These are phyloP conservation scores for Psilopsiagon aurifrons DNA, from an alignment of 2,113 vertebrate species.

Conservation along the genomic window DNA sequence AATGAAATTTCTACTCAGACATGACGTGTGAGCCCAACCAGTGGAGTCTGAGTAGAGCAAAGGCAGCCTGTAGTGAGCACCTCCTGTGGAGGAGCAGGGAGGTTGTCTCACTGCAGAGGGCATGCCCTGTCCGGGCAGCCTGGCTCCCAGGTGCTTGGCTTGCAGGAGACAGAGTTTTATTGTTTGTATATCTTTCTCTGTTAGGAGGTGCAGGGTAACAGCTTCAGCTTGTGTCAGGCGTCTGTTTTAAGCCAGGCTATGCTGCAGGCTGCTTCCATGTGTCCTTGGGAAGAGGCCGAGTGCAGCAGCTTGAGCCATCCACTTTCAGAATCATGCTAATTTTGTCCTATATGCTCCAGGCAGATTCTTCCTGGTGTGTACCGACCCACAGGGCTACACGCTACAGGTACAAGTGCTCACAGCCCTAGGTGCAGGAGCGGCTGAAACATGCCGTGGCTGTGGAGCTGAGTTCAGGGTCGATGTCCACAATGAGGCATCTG, in stretches of 20 bases:
- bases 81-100: not conserved
- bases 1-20: not conserved
- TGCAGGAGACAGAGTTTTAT: not conserved
- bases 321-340: not conserved
- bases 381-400: not conserved
- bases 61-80: not conserved
- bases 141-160: not conserved
- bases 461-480: not conserved
- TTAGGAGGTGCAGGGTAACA: not conserved
- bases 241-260: not conserved
- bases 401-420: not conserved
- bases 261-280: not conserved
- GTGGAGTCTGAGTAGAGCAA: not conserved
- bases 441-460: not conserved
- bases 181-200: not conserved
- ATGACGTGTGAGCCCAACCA: not conserved
- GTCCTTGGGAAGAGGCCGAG: not conserved
- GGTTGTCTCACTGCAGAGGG: not conserved
- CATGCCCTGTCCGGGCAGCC: not conserved
- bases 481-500: not conserved
- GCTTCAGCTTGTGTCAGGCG: not conserved
- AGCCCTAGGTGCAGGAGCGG: not conserved
- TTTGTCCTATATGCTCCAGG: not conserved
- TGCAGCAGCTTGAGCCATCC: not conserved
- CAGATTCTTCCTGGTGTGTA: not conserved